Evolutionary conservation across 2,113 vertebrate species (phyloP).

Genomic region (Tachysurus fulvidraco): DNA sequence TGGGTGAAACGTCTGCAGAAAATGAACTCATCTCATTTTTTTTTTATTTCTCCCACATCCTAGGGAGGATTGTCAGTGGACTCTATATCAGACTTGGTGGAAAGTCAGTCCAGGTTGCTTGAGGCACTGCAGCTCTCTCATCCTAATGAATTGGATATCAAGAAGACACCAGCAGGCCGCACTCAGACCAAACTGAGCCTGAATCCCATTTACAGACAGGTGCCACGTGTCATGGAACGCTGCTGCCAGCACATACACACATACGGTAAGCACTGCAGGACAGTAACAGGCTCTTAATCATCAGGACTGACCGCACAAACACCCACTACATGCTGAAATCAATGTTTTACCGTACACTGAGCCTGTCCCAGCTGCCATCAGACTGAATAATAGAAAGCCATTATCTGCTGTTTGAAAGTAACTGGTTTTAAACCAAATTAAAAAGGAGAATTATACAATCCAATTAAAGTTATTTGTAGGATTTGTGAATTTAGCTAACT

Average conservation of each 20-base stretch:
- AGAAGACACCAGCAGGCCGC: constrained; percentile 67
- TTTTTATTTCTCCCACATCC: not conserved
- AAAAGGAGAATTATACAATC: not conserved
- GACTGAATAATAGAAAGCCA: not conserved
- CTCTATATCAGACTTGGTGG: constrained; percentile 85
- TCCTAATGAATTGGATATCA: constrained; percentile 79
- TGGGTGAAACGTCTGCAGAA: not conserved
- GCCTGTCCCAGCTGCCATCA: not conserved
- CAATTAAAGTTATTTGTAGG: not conserved
- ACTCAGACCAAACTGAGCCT: constrained; percentile 79
- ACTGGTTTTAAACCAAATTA: not conserved
- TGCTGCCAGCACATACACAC: constrained; percentile 87
- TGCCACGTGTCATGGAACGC: constrained; percentile 85
- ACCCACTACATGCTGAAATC: too few species aligned
- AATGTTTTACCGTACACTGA: not conserved
- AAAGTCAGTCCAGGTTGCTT: constrained; percentile 81
- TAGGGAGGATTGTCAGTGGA: constrained; percentile 90
- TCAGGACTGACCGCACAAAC: not conserved
- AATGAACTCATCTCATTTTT: not conserved
- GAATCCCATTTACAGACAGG: constrained; percentile 87
- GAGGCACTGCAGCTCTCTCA: constrained; percentile 90
- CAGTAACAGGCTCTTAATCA: not conserved
- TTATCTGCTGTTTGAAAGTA: not conserved
- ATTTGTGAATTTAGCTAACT: not conserved
- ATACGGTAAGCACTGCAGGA: constrained; percentile 69